Evolutionary conservation across 2,797 vertebrate species (phyloP), one percentile per base, ranked within the genome.

Genomic region (Cryptoprocta ferox): DNA sequence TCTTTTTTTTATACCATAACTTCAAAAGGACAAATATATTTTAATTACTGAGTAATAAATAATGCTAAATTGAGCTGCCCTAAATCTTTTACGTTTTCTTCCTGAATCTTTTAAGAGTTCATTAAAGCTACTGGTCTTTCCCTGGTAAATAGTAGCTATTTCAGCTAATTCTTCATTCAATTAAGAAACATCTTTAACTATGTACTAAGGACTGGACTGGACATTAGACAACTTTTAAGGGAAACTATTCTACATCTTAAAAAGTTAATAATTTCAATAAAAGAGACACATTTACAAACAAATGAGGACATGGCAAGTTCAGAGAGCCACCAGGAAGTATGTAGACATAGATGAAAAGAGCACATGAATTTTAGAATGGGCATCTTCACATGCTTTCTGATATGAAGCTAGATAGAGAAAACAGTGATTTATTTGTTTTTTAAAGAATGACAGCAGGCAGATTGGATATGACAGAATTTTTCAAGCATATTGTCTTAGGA

Each of bases 211-310:
- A 50, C 14, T 86, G 15, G 24, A 1, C 0, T 63, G 48, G 53
- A 1, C n/a, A 68, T n/a, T 81, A 45, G 18, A 32, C 3, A 84
- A 66, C 66, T 87, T 82, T 39, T 76, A 65, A 2, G 48, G 26
- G 21, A 80, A 80, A 59, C 4, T 42, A 28, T 26, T 18, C 39
- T 93, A 85, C 56, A 84, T 85, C 85, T 95, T 78, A 35, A 87
- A 53, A 9, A 83, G 32, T 10, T 94, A 50, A 26, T 50, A 7
- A 39, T 63, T 45, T 32, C 79, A 79, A 26, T 85, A 68, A 56
- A 80, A 63, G 6, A 63, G 11, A 48, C 6, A 35, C 1, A 0
- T 85, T 42, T 90, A 5, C 45, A 78, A 73, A 56, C 21, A 66
- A 70, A 42, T 71, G 18, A 92, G 18, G 53, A n/a, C 21, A 35